A percentile compares a stretch with the other conserved stretches of the same genome.
These are phyloP conservation scores for Holocentrus rufus DNA, from an alignment of 2,797 vertebrate species.

Conservation along the genomic window DNA sequence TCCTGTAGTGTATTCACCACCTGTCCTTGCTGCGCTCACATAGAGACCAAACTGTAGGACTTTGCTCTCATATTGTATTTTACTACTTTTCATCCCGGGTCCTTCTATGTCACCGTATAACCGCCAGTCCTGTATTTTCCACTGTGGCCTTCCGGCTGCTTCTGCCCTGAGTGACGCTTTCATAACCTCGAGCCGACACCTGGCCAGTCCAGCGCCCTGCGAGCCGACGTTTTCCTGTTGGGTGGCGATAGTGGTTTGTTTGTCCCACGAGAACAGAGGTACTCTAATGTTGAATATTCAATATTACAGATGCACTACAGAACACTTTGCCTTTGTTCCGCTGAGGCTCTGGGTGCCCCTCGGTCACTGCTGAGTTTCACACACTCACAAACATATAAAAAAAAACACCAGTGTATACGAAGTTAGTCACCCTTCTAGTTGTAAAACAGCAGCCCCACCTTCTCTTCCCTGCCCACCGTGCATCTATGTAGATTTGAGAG, in stretches of 20 bases:
- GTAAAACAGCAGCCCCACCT: slow-evolving; percentile 14
- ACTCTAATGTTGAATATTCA: slow-evolving; percentile 40
- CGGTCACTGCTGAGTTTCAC: slow-evolving; percentile 25
- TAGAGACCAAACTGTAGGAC: slow-evolving; percentile 61
- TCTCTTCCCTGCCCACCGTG: slow-evolving; percentile 17
- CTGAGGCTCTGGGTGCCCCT: slow-evolving; percentile 27
- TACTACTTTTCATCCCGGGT: slow-evolving; percentile 38
- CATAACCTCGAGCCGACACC: slow-evolving; percentile 37
- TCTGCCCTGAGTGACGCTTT: slow-evolving; percentile 45
- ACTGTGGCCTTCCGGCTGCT: slow-evolving; percentile 58
- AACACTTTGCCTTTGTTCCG: slow-evolving; percentile 66
- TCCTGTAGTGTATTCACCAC: slow-evolving; percentile 58
- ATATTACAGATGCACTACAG: slow-evolving; percentile 59
- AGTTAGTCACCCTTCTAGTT: slow-evolving; percentile 40
- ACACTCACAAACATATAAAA: slow-evolving; percentile 39
- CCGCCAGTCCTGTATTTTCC: slow-evolving; percentile 50
- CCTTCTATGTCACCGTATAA: slow-evolving; percentile 38
- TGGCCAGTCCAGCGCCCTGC: slow-evolving; percentile 8
- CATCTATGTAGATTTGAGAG: slow-evolving; percentile 43
- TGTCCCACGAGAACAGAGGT: slow-evolving; percentile 52
- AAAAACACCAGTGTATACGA: slow-evolving; percentile 43
- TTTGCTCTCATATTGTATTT: slow-evolving; percentile 58
- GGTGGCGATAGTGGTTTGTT: slow-evolving; percentile 35
- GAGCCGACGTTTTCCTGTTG: slow-evolving; percentile 38
- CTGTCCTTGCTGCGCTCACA: slow-evolving; percentile 62